Evolutionary conservation across 2,888 invertebrate species (phyloP).

Genomic region (Miltochrista miniata): DNA sequence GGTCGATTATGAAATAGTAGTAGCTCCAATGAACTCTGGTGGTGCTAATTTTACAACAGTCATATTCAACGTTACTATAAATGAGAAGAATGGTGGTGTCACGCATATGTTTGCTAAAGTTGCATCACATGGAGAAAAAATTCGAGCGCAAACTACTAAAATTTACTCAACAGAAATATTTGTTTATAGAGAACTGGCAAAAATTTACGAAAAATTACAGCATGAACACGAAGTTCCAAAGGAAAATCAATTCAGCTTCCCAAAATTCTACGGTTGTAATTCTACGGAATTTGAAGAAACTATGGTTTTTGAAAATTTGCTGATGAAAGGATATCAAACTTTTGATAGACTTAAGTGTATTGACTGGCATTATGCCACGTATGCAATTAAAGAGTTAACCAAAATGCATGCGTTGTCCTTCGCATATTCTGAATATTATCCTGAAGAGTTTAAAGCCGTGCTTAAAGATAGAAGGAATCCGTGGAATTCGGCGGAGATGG

Average conservation of each 20-base stretch:
- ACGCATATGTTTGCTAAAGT: conserved; percentile 21
- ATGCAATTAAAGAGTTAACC: conserved; percentile 54
- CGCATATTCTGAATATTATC: conserved; percentile 43
- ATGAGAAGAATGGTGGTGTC: conserved; percentile 13
- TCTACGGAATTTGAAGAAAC: conserved; percentile 45
- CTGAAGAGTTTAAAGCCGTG: conserved; percentile 38
- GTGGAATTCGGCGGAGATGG: conserved; percentile 21
- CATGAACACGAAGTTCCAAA: conserved; percentile 36
- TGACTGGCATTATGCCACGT: conserved; percentile 56
- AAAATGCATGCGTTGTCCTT: conserved; percentile 69
- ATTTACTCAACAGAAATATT: conserved; percentile 36
- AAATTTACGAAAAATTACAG: conserved; percentile 45
- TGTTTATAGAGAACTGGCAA: conserved; percentile 46
- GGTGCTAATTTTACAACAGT: neutral
- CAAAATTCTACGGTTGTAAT: conserved; percentile 51
- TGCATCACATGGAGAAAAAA: neutral
- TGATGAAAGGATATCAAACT: conserved; percentile 45
- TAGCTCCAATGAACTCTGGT: neutral
- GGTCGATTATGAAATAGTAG: conserved; percentile 14
- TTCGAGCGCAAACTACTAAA: neutral
- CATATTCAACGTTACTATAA: conserved; percentile 33
- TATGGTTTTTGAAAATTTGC: conserved; percentile 61
- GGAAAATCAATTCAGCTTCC: conserved; percentile 44
- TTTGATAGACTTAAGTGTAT: conserved; percentile 55
- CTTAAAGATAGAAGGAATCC: conserved; percentile 19